These are phyloP conservation scores for Drosophila nigrodunni DNA, from an alignment of 1,140 invertebrate genomes.

Conservation along the genomic window DNA sequence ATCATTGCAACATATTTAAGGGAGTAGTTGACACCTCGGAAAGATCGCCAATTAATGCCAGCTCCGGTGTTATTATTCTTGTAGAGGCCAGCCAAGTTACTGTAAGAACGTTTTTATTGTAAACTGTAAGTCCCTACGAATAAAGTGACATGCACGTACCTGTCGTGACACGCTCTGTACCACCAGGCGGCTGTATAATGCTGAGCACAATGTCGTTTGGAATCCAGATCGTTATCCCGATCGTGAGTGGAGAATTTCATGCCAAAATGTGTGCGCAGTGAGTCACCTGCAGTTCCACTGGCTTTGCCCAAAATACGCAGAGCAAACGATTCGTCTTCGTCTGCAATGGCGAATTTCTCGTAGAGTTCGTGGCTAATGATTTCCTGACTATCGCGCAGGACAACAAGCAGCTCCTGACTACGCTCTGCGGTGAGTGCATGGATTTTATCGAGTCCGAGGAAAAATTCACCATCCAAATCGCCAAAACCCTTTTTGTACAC, in stretches of 20 bases:
- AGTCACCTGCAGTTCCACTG: constrained; percentile 43
- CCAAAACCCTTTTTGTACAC: constrained; percentile 88
- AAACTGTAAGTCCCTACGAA: no score
- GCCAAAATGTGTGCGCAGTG: constrained; percentile 41
- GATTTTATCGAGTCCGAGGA: constrained; percentile 87
- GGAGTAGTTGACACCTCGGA: constrained; percentile 44
- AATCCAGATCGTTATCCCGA: neutral
- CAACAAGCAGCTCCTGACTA: constrained; percentile 87
- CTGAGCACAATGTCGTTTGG: neutral
- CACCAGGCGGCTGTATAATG: constrained; percentile 15
- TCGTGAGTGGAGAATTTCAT: constrained; percentile 30
- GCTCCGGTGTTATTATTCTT: constrained; percentile 26
- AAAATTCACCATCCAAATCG: constrained; percentile 87
- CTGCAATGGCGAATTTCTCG: constrained; percentile 39
- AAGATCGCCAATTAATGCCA: constrained; percentile 54
- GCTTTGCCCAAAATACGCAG: constrained; percentile 35
- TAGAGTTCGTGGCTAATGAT: constrained; percentile 22
- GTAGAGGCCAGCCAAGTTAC: constrained; percentile 47
- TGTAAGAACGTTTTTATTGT: constrained; percentile 5
- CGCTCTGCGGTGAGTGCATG: constrained; percentile 86
- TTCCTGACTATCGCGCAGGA: constrained; percentile 82
- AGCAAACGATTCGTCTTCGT: constrained; percentile 10
- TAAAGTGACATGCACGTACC: neutral
- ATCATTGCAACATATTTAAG: constrained; percentile 55
- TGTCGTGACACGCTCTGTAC: constrained; percentile 4